Percentiles rank a stretch among this genome's conserved stretches.
Conservation (phyloP, 2,113 vertebrate genomes). For the Spilogale gracilis region DNA sequence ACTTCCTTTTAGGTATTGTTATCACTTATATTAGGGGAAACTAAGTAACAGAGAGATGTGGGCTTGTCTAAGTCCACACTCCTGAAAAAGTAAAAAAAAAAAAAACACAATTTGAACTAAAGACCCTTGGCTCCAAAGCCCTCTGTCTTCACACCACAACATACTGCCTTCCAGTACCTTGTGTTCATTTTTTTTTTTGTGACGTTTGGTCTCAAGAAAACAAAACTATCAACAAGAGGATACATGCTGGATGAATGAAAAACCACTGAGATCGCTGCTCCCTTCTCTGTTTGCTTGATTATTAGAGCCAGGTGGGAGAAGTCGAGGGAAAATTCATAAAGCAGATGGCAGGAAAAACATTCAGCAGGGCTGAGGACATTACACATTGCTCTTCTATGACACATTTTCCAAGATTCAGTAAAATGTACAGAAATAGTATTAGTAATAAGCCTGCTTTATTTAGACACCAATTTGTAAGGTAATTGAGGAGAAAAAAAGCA, state of each 20-base stretch:
- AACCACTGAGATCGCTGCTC: not conserved
- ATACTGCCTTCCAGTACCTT: not conserved
- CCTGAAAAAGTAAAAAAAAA: not conserved
- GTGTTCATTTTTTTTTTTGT: not conserved
- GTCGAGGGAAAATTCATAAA: not conserved
- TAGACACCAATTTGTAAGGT: not conserved
- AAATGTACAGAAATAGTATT: slow-evolving; percentile 12
- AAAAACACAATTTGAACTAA: not conserved
- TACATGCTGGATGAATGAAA: not conserved
- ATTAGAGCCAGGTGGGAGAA: not conserved
- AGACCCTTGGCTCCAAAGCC: not conserved
- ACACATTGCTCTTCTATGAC: not conserved
- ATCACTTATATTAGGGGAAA: not conserved
- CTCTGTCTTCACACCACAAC: not conserved
- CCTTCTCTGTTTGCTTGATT: slow-evolving; percentile 15
- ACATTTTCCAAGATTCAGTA: not conserved
- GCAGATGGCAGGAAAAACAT: not conserved
- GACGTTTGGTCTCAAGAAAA: not conserved
- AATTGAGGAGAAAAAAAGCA: not conserved
- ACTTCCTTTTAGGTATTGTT: not conserved
- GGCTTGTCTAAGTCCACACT: not conserved
- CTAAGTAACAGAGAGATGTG: not conserved
- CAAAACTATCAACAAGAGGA: not conserved
- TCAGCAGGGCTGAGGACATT: not conserved
- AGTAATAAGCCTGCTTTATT: not conserved